These are phyloP conservation scores for Alexandromys fortis DNA, from an alignment of 2,113 vertebrate species.

Conservation along the genomic window DNA sequence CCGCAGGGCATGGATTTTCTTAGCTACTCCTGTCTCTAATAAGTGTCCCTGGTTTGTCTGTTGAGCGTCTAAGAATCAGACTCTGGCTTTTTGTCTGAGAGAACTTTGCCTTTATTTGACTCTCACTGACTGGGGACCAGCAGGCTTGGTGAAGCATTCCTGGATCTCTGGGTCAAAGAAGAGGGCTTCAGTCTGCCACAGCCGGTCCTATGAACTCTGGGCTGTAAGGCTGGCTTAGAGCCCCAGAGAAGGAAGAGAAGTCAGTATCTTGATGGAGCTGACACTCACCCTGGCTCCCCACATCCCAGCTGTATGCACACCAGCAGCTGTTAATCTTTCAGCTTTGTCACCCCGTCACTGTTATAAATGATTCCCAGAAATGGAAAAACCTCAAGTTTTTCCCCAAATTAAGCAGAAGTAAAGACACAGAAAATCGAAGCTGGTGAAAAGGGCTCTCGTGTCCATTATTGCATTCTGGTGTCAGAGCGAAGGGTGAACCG, in stretches of 20 bases:
- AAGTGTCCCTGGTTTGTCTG: not conserved
- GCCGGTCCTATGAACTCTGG: not conserved
- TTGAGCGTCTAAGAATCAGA: not conserved
- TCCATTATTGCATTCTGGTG: not conserved
- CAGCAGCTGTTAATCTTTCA: not conserved
- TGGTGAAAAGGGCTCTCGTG: not conserved
- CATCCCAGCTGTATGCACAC: not conserved
- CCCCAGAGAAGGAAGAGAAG: not conserved
- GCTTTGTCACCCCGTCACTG: not conserved
- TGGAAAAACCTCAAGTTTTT: not conserved
- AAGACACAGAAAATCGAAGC: not conserved
- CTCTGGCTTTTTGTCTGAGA: not conserved
- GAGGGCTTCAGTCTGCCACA: not conserved
- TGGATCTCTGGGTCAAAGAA: not conserved
- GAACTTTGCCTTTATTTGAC: not conserved
- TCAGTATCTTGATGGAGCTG: not conserved
- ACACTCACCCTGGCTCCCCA: not conserved
- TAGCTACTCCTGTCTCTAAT: not conserved
- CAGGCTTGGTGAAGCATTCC: not conserved
- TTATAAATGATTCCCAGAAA: conserved; percentile 26
- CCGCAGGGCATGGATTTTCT: not conserved
- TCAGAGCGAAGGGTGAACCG: not conserved
- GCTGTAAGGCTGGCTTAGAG: not conserved
- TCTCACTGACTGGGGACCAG: not conserved
- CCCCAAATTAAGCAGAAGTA: not conserved